Percentiles rank a stretch among this genome's conserved stretches.
These are phyloP conservation scores for Prorops nasuta DNA, from an alignment of 1,140 invertebrate species.

Conservation along the genomic window DNA sequence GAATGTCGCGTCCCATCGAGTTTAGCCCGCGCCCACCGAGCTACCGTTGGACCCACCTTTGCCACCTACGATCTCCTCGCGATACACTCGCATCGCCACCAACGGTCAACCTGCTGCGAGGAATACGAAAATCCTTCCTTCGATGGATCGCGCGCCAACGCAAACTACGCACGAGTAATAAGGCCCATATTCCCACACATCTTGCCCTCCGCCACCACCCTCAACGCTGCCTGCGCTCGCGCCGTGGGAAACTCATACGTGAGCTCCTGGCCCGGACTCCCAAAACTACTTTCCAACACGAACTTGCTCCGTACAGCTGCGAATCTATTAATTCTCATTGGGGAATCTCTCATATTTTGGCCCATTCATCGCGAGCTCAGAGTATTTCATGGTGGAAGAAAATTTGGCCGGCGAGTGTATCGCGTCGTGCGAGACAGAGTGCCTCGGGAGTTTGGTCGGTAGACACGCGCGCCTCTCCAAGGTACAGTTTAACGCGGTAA, in stretches of 20 bases:
- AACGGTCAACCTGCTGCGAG: constrained; percentile 13
- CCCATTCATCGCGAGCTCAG: too few species aligned
- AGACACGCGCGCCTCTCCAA: too few species aligned
- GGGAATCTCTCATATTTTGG: too few species aligned
- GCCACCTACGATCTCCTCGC: background rate
- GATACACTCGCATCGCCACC: background rate
- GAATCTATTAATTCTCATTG: constrained; percentile 28
- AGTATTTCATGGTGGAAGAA: too few species aligned
- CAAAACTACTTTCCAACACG: constrained; percentile 20
- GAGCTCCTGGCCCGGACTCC: constrained; percentile 20
- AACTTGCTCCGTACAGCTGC: constrained; percentile 28
- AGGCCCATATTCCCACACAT: constrained; percentile 52
- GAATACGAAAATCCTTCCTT: constrained; percentile 51
- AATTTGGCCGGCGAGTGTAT: too few species aligned
- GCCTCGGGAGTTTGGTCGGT: too few species aligned
- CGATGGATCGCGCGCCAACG: constrained; percentile 19
- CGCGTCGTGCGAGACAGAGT: too few species aligned
- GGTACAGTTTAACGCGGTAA: too few species aligned
- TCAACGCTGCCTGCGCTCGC: constrained; percentile 34
- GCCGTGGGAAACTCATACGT: constrained; percentile 56
- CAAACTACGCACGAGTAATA: constrained; percentile 50
- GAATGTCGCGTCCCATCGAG: background rate
- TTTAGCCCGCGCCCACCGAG: background rate
- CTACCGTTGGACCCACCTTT: background rate
- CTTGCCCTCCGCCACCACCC: constrained; percentile 22